phyloP scores from a whole-genome alignment of 2,888 invertebrate genomes.

The Hesperia comma region DNA sequence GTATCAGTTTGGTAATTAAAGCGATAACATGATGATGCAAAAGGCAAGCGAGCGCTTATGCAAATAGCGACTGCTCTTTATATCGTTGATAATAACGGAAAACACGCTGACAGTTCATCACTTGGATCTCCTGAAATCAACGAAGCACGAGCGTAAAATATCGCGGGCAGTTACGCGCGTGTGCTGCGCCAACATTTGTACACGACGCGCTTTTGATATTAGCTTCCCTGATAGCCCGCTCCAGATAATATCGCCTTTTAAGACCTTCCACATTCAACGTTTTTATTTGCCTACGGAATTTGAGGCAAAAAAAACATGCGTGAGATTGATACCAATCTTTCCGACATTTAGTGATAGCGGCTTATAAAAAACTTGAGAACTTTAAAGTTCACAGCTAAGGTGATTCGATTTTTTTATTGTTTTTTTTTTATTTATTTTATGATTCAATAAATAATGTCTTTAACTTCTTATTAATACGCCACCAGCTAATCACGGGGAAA shows the following conservation, averaged over 20 bases:
- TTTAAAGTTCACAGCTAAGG: too few relatives aligned
- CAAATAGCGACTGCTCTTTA: too few relatives aligned
- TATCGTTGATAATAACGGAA: background rate
- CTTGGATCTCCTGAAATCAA: constrained; percentile 8
- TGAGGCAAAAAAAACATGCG: constrained; percentile 4
- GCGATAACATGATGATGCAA: too few relatives aligned
- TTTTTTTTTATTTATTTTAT: too few relatives aligned
- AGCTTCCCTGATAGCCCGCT: constrained; percentile 20
- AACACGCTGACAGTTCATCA: background rate
- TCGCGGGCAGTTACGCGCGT: constrained; percentile 24
- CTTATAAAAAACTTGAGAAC: background rate
- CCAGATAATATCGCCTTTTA: constrained; percentile 27
- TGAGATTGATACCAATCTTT: background rate
- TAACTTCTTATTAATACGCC: too few relatives aligned
- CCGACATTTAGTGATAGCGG: background rate
- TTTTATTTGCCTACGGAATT: constrained; percentile 7
- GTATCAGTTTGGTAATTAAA: too few relatives aligned
- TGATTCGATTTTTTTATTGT: too few relatives aligned
- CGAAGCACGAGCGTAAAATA: constrained; percentile 32
- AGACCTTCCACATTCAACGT: constrained; percentile 11
- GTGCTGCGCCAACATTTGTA: constrained; percentile 30
- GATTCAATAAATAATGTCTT: too few relatives aligned
- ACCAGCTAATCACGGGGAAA: too few relatives aligned
- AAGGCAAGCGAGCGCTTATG: too few relatives aligned
- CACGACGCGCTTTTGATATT: constrained; percentile 28